Conservation (phyloP, 2,888 invertebrate species). For the Trichogramma evanescens region DNA sequence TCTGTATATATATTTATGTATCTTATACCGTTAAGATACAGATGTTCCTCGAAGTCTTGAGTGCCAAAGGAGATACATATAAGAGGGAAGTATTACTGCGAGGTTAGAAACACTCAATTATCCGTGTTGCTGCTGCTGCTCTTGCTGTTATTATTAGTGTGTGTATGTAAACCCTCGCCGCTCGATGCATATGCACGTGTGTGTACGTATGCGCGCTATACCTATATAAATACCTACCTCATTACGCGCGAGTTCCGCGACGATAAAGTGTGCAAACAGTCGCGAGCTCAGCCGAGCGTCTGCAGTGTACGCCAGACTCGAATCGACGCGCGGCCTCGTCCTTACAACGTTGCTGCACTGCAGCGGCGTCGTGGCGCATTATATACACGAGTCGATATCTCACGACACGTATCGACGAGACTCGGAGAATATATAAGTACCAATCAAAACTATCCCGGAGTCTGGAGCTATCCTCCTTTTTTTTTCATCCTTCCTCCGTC, state of each 20-base stretch:
- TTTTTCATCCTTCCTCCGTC: background rate
- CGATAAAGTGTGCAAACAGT: background rate
- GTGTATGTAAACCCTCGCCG: background rate
- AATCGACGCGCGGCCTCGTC: too few relatives aligned
- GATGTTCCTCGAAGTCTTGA: slow-evolving; percentile 4
- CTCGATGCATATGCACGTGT: too few relatives aligned
- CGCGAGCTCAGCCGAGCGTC: too few relatives aligned
- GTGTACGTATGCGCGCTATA: slow-evolving; percentile 17
- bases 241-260: slow-evolving; percentile 17
- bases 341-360: too few relatives aligned
- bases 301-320: too few relatives aligned
- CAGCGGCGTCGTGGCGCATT: too few relatives aligned
- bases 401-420: slow-evolving; percentile 21
- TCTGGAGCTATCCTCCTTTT: slow-evolving; percentile 30
- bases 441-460: slow-evolving; percentile 36
- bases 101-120: slow-evolving; percentile 31
- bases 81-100: background rate
- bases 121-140: slow-evolving; percentile 16
- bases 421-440: slow-evolving; percentile 44
- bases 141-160: slow-evolving; percentile 32
- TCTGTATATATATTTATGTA: too few relatives aligned
- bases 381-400: slow-evolving; percentile 26
- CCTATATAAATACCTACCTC: slow-evolving; percentile 26
- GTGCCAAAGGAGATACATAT: background rate
- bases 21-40: background rate